Conservation (phyloP, 1,140 invertebrate genomes). For the Diploscapter pachys region DNA sequence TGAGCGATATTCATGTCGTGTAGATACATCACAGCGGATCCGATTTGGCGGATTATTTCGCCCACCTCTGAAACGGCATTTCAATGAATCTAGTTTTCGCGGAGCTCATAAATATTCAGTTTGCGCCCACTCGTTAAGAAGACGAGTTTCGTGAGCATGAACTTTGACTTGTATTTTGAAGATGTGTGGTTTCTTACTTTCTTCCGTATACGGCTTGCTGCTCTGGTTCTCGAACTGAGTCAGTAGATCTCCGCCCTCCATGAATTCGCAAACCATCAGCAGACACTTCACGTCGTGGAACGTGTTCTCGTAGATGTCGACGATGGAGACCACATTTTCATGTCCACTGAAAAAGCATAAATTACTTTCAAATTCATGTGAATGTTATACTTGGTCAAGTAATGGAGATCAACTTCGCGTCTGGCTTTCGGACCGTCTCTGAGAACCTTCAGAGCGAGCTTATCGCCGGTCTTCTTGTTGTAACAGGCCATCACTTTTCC, state of each 20-base stretch:
- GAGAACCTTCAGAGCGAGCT: conserved; percentile 85
- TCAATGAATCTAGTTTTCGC: background rate
- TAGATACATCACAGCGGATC: conserved; percentile 86
- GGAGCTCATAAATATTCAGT: too few relatives aligned
- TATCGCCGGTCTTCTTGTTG: conserved; percentile 69
- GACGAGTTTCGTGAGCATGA: too few relatives aligned
- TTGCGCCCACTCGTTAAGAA: too few relatives aligned
- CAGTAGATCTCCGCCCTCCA: conserved; percentile 94
- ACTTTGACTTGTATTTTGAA: too few relatives aligned
- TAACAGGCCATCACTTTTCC: conserved; percentile 79
- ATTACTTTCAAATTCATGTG: background rate
- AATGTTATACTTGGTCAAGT: conserved; percentile 68
- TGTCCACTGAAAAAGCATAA: conserved; percentile 68
- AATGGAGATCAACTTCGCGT: conserved; percentile 91
- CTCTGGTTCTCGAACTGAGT: conserved; percentile 60
- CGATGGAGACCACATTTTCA: conserved; percentile 84
- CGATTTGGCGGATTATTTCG: conserved; percentile 91
- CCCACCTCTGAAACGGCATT: conserved; percentile 71
- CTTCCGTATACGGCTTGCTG: conserved; percentile 50
- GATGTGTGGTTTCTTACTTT: conserved; percentile 31
- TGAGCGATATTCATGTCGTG: conserved; percentile 95
- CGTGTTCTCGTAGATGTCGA: conserved; percentile 92
- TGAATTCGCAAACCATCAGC: conserved; percentile 95
- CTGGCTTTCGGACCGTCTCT: conserved; percentile 84
- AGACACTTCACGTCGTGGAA: conserved; percentile 84